Base-by-base conservation (phyloP, 2,113 vertebrate species). In the Ibidorhyncha struthersii region DNA sequence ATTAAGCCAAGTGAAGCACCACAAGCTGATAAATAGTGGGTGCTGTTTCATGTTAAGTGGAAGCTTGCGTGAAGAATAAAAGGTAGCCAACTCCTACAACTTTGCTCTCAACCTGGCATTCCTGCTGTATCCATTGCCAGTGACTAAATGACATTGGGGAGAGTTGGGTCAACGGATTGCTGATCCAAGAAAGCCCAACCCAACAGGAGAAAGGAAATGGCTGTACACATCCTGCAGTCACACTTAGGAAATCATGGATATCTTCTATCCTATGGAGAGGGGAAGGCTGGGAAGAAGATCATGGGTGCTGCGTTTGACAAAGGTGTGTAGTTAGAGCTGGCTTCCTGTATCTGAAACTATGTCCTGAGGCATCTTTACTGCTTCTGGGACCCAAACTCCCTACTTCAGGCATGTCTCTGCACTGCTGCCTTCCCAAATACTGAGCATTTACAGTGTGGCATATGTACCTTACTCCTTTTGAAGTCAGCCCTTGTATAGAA, bases 71-170 rank as follows among this genome's bases (percentile, higher is more conserved):
- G 49, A 63, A 30, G 20, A 58, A 12, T 36, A 36, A 84, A 61
- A 90, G 9, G 11, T 76, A 59, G 20, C 32, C 22, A 38, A 0
- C 30, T 67, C 34, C 38, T 79, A 13, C 12, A 53, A 5, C 22
- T 53, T 67, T 34, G 25, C 34, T 70, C 14, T 43, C 17, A 36
- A 19, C 22, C n/a, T 73, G 15, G 7, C 6, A 6, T 85, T 85
- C 20, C 18, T 93, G 32, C 43, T 76, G 10, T 43, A 5, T 53
- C 45, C 10, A 3, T 70, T 89, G 30, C 21, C 15, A 18, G 16
- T 58, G 63, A 53, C 12, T 67, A 47, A 36, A 0, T 50, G 27
- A 49, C 16, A 3, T 1, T 0, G 2, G 15, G 40, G 5, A 38
- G 7, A 32, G 17, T 7, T 89, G 38, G 26, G 21, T 79, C 47